Evolutionary conservation across 1,140 invertebrate genomes (phyloP), one percentile per base, ranked within the genome.

Genomic region (Procambarus clarkii): DNA sequence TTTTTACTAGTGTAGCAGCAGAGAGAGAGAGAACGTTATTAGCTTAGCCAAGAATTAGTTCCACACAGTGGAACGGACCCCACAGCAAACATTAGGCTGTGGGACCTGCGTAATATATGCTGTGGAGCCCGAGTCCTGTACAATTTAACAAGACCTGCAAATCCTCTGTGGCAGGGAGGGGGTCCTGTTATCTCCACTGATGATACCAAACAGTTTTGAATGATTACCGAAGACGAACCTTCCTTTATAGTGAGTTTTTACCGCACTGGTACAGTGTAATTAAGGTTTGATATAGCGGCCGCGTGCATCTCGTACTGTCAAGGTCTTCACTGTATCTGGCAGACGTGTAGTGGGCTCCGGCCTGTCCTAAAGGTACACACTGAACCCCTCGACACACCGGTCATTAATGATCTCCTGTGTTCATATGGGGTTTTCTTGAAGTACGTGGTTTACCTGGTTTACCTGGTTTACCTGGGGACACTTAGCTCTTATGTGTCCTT

Each of bases 291-390:
- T 86, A 77, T 86, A 86, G 64, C 21, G 46, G 46, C 44, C 48
- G 77, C 85, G 54, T 79, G 85, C 76, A 79, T 87, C 85, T 87
- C 85, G 58, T 79, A 87, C 85, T 87, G 85, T 87, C 85, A 87
- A 87, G 76, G 46, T 77, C 54, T 7, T 54, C 58, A 87, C 79
- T 79, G 79, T 87, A 87, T 87, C 18, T 87, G 69, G 69, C 21
- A 50, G 74, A 86, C 74, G 48, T 58, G 74, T 34, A 18, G 69
- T 9, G n/a, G n/a, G 11, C 13, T 11, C n/a, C n/a, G n/a, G 60
- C 18, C 69, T 11, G 15, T 64, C 60, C 18, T 64, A 21, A 64
- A 64, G 7, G 18, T 64, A 64, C 60, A 64, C 18, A 64, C 60
- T 64, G 60, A 18, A 21, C 60, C 18, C 60, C 60, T 18, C 60